phyloP scores from a whole-genome alignment of 2,797 vertebrate genomes.

The Galagoides demidoff region DNA sequence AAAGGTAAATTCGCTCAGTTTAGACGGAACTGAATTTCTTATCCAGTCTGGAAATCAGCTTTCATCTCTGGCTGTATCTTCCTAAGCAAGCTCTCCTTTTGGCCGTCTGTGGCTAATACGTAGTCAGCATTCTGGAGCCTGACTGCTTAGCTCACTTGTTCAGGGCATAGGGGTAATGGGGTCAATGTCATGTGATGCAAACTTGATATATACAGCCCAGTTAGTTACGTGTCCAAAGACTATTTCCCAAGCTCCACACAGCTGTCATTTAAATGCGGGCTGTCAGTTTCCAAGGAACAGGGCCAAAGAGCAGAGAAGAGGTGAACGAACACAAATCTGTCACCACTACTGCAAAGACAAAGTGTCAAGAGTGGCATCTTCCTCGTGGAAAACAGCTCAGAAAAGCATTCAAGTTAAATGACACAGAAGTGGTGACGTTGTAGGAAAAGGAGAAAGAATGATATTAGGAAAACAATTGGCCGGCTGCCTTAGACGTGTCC shows the following conservation, averaged over 20 bases:
- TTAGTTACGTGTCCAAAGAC: background rate
- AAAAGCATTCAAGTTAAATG: background rate
- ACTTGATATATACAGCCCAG: background rate
- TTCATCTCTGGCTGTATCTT: background rate
- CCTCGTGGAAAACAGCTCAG: background rate
- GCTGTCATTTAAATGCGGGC: slow-evolving; percentile 17
- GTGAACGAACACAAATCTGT: background rate
- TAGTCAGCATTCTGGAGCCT: background rate
- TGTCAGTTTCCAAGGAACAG: slow-evolving; percentile 43
- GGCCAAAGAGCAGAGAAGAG: background rate
- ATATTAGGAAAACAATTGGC: background rate
- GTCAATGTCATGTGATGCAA: background rate
- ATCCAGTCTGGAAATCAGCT: background rate
- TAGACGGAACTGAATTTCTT: background rate
- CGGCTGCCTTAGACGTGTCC: background rate
- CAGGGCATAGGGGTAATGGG: background rate
- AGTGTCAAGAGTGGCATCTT: background rate
- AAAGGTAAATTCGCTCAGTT: background rate
- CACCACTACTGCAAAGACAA: background rate
- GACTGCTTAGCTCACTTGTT: background rate
- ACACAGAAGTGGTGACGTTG: background rate
- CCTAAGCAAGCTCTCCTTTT: background rate
- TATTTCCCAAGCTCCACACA: slow-evolving; percentile 38
- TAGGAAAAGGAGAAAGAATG: background rate
- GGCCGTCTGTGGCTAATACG: background rate